These are phyloP conservation scores for Drosophila aldrichi DNA, from an alignment of 2,888 invertebrate species.

Conservation along the genomic window DNA sequence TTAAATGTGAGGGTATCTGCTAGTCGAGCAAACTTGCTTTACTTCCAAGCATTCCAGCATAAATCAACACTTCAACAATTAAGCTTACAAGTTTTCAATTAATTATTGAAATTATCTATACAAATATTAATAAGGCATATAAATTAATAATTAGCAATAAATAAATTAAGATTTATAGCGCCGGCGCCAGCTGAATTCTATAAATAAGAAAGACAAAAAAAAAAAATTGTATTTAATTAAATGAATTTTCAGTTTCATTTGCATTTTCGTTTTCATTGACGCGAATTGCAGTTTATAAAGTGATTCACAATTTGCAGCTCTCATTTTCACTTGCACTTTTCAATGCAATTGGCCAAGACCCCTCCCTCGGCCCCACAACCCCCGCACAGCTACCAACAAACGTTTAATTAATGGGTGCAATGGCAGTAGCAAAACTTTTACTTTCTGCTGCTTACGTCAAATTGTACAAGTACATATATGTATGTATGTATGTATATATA, in stretches of 20 bases:
- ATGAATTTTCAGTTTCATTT: slow-evolving; percentile 34
- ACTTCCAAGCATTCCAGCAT: not conserved
- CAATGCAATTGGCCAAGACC: slow-evolving; percentile 66
- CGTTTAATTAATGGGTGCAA: slow-evolving; percentile 72
- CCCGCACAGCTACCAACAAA: slow-evolving; percentile 3
- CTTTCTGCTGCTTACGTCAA: slow-evolving; percentile 76
- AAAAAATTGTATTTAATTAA: not conserved
- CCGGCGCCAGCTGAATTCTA: slow-evolving; percentile 48
- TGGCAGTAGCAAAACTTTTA: slow-evolving; percentile 73
- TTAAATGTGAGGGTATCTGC: not conserved
- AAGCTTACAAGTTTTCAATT: not conserved
- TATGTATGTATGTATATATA: slow-evolving; percentile 28
- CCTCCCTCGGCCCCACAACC: not conserved
- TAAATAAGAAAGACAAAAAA: slow-evolving; percentile 7
- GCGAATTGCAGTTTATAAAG: slow-evolving; percentile 31
- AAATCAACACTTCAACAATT: not conserved
- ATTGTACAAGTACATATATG: slow-evolving; percentile 58
- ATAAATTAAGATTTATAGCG: slow-evolving; percentile 34
- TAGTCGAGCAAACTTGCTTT: not conserved
- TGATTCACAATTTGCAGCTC: slow-evolving; percentile 70
- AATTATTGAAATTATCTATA: not conserved
- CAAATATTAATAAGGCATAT: not conserved
- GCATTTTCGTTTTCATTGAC: slow-evolving; percentile 61
- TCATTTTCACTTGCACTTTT: slow-evolving; percentile 78
- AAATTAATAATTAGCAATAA: not conserved